These are phyloP conservation scores for Ictidomys tridecemlineatus DNA, from an alignment of 2,113 vertebrate genomes.

Conservation along the genomic window DNA sequence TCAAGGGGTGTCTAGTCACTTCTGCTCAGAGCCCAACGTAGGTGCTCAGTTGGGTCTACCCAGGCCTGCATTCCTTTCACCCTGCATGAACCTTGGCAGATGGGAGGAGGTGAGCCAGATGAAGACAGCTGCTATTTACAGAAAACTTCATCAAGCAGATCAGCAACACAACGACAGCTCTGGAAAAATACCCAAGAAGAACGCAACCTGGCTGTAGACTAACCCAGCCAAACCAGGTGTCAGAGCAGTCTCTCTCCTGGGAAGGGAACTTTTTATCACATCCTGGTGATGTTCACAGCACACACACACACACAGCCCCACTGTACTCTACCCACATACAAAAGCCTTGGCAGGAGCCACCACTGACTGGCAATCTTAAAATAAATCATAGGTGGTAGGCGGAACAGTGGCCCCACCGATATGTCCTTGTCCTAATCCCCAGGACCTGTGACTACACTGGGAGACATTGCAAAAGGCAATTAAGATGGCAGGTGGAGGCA, in stretches of 20 bases:
- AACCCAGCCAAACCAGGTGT: neutral
- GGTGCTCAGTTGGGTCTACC: neutral
- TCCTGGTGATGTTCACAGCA: neutral
- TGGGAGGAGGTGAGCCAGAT: neutral
- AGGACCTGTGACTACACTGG: neutral
- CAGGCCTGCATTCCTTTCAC: neutral
- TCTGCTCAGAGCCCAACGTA: neutral
- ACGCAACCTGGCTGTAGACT: neutral
- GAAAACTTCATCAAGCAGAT: neutral
- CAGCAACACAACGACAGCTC: neutral
- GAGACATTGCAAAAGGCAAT: neutral
- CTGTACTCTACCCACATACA: neutral
- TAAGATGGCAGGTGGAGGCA: neutral
- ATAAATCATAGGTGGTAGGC: neutral
- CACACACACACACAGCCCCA: neutral
- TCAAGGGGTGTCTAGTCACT: neutral
- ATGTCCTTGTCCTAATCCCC: neutral
- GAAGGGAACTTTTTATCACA: neutral
- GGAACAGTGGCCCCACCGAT: neutral
- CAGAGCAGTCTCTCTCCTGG: neutral
- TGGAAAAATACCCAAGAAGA: neutral
- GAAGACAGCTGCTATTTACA: conserved; percentile 58
- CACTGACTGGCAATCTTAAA: neutral
- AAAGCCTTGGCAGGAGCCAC: neutral
- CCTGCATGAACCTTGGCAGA: neutral